A percentile compares a stretch with the other conserved stretches of the same genome.
Evolutionary conservation across 2,113 vertebrate genomes (phyloP).

Genomic region (Myotis brandtii): DNA sequence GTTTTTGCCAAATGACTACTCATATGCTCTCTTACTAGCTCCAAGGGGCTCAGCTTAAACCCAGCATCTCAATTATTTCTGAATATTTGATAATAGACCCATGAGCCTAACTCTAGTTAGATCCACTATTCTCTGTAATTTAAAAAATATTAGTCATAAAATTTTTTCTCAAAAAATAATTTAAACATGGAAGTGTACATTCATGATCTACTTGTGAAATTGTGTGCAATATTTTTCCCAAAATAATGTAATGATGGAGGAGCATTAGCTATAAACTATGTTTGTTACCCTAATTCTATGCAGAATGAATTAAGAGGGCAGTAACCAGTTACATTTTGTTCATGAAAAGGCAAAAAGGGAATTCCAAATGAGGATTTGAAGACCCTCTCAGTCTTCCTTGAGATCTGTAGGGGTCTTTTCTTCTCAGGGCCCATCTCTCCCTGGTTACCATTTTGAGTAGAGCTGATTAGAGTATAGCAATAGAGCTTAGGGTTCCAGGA

Average conservation of each 20-base stretch:
- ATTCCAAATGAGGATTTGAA: constrained; percentile 41
- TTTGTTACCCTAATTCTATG: neutral
- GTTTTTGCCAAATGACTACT: neutral
- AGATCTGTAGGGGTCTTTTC: neutral
- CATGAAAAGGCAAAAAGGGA: neutral
- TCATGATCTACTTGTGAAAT: constrained; percentile 40
- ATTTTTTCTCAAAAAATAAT: neutral
- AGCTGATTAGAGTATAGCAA: constrained; percentile 1
- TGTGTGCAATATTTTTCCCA: neutral
- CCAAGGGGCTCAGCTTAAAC: neutral
- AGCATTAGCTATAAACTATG: neutral
- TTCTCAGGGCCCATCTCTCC: neutral
- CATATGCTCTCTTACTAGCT: neutral
- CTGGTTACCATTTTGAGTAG: neutral
- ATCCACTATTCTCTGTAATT: constrained; percentile 4
- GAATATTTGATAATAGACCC: neutral
- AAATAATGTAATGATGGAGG: neutral
- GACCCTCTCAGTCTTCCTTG: neutral
- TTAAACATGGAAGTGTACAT: constrained; percentile 37
- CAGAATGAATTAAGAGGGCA: neutral
- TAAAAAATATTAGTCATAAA: constrained; percentile 12
- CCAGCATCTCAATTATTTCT: neutral
- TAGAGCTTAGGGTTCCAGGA: constrained; percentile 39
- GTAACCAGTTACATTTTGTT: neutral
- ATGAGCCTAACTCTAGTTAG: neutral